Evolutionary conservation across 2,888 invertebrate species (phyloP).

Genomic region (Hemistola chrysoprasaria): DNA sequence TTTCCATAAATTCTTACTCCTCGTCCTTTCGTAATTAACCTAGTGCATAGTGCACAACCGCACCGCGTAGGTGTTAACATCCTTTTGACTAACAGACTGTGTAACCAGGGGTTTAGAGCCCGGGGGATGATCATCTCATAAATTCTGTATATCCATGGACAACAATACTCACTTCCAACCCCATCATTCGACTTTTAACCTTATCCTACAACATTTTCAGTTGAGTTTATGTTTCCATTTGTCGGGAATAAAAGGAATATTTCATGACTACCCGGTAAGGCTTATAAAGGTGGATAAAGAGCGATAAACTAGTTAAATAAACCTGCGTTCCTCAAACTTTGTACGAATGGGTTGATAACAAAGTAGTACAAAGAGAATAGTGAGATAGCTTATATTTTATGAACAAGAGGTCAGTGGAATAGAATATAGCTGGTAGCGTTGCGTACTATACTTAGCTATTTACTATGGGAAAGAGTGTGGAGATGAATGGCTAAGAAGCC

Average conservation of each 20-base stretch:
- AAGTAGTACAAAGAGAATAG: constrained; percentile 20
- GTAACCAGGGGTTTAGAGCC: constrained; percentile 31
- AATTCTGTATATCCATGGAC: constrained; percentile 38
- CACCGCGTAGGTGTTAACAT: constrained; percentile 41
- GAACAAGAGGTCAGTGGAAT: constrained; percentile 14
- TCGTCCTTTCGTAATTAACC: constrained; percentile 44
- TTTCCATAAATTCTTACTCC: constrained; percentile 29
- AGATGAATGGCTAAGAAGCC: no score
- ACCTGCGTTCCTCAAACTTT: constrained; percentile 22
- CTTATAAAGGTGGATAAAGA: constrained; percentile 26
- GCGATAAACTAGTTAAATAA: constrained; percentile 37
- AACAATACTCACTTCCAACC: constrained; percentile 20
- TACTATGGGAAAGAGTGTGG: no score
- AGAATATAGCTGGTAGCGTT: no score
- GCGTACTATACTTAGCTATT: no score
- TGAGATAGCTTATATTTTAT: constrained; percentile 23
- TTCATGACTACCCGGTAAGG: constrained; percentile 31
- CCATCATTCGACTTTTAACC: constrained; percentile 20
- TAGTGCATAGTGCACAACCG: constrained; percentile 47
- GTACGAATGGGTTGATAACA: constrained; percentile 23
- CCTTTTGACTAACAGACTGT: constrained; percentile 54
- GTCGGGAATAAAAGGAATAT: constrained; percentile 28
- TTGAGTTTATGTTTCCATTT: constrained; percentile 5
- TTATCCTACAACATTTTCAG: constrained; percentile 5
- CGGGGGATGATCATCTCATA: constrained; percentile 44